Evolutionary conservation across 2,888 invertebrate species (phyloP), one percentile per base, ranked within the genome.

Genomic region (Bellardia bayeri): DNA sequence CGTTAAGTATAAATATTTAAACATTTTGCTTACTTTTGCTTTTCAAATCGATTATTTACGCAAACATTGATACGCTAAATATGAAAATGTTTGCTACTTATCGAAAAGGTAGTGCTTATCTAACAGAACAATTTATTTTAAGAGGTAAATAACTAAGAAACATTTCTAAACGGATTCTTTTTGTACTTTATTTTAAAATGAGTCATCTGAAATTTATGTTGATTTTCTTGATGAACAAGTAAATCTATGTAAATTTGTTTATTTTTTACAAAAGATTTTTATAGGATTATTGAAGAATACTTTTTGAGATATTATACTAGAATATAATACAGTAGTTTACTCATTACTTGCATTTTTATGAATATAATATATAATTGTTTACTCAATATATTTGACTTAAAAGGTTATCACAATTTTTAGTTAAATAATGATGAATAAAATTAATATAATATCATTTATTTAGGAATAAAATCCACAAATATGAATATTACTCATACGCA

Each of bases 1-100:
- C 7, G n/a, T 37, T 49, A 11, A 45, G 11, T 61, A 72, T 68
- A 71, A 64, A 64, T 71, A 78, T 78, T 58, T 78, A 23, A 23
- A 54, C 30, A 68, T 58, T 72, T 69, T 79, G 72, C 58, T 61
- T 61, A 78, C 72, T 61, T 72, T 69, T 74, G 58, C 58, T 74
- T 61, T 69, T 42, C 54, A 79, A 82, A 74, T 86, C 82, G 78
- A 82, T 86, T 82, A 79, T 56, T 78, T 82, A 86, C 23, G 74
- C 82, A 82, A 86, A 86, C 78, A 74, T 72, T 68, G 78, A 74
- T 68, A 82, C 33, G 72, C 58, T 82, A 58, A 76, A 61, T 63
- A 68, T 63, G 51, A 54, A 69, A 56, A 86, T 82, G 33, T 86
- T 76, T 80, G 63, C 11, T 42, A 3, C 16, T 45, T 6, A 16